Percentiles rank a stretch among this genome's conserved stretches.
Evolutionary conservation across 2,797 vertebrate genomes (phyloP).

Genomic region (Parauchenoglanis ngamensis): DNA sequence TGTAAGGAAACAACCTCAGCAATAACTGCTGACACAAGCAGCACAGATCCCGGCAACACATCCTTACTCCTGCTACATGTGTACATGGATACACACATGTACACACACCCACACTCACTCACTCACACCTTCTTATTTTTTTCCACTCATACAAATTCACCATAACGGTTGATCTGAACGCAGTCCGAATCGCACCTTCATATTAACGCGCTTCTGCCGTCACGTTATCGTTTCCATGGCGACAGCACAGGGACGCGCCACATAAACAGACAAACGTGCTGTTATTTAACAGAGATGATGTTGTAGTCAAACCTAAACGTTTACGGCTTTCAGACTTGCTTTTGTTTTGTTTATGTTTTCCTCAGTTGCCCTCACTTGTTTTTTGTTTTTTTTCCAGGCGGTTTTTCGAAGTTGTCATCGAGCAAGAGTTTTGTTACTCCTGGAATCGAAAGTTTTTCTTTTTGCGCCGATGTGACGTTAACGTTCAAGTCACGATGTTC

Average conservation of each 20-base stretch:
- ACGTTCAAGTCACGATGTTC: neutral
- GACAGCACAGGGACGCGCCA: neutral
- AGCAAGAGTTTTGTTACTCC: neutral
- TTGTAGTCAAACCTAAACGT: neutral
- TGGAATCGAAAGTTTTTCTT: neutral
- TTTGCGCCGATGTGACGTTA: neutral
- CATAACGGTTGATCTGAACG: neutral
- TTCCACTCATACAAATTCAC: neutral
- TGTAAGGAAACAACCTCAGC: constrained; percentile 50
- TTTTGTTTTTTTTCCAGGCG: no score
- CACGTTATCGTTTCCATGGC: neutral
- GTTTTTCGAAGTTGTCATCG: no score
- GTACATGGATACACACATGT: constrained; percentile 24
- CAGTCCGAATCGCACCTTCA: neutral
- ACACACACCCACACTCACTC: constrained; percentile 23
- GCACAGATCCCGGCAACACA: constrained; percentile 45
- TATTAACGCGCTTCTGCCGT: neutral
- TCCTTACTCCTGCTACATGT: constrained; percentile 42
- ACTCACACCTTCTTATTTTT: neutral
- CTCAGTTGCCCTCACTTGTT: no score
- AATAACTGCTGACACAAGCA: constrained; percentile 54
- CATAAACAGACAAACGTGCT: neutral
- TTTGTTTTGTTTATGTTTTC: neutral
- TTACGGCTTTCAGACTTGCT: neutral
- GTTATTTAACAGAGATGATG: neutral